Base-by-base conservation (phyloP, 1,140 invertebrate genomes). In the Leptestheria dahalacensis region DNA sequence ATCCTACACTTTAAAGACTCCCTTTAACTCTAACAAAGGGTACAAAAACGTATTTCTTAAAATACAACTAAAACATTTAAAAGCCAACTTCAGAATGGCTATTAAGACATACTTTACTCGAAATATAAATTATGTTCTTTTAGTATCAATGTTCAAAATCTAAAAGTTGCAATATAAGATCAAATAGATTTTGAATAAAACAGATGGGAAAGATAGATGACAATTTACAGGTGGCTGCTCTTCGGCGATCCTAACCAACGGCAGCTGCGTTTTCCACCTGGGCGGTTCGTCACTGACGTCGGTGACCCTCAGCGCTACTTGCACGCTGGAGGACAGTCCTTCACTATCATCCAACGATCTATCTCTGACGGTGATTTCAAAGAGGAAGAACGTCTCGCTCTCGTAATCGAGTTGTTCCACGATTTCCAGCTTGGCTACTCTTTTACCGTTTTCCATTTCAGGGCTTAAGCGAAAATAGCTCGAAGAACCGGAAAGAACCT, bases 371-470 rank as follows among this genome's bases (percentile, higher is more conserved):
- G 41, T 18, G 28, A 56, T 15, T 20, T 56, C 53, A 15, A 56
- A 28, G 15, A 56, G 53, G 24, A 12, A 56, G 41, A 56, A 41
- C 21, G 28, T 56, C 25, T 25, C 20, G 1, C 9, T n/a, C 33
- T 56, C 53, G 53, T 56, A 56, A 29, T 56, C 53, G 2, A 56
- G 53, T n/a, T 23, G 21, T 0, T n/a, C 41, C 4, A 25, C 26
- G 9, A 56, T 28, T n/a, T 20, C 21, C 21, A 56, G 41, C 26
- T 9, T 20, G 3, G 26, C 53, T 12, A 56, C 20, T 20, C 33
- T 56, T n/a, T n/a, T 23, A 20, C 11, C 25, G 2, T 15, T 21
- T 25, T 52, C 20, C 12, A 12, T 25, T n/a, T n/a, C 10, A 0
- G 53, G 25, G 12, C 0, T 2, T 28, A 56, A 23, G 4, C 12